phyloP scores from a whole-genome alignment of 2,797 vertebrate species.

The Pogonophryne albipinna region DNA sequence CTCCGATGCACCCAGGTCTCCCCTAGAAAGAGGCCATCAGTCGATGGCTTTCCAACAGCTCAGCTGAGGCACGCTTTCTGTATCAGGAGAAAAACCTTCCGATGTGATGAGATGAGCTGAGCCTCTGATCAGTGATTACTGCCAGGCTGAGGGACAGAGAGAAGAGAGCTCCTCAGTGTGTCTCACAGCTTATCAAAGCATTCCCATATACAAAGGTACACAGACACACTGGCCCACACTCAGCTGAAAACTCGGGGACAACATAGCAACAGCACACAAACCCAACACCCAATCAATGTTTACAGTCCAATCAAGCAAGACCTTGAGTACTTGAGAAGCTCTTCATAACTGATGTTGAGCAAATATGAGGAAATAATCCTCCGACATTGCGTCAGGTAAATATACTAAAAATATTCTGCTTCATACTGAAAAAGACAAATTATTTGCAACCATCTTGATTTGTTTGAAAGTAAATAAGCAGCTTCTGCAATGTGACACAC shows the following conservation, averaged over 20 bases:
- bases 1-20: conserved; percentile 7
- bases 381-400: conserved; percentile 8
- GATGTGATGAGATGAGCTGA: conserved; percentile 19
- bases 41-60: conserved; percentile 42
- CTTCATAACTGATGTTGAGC: neutral
- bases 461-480: neutral
- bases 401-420: neutral
- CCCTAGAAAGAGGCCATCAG: conserved; percentile 18
- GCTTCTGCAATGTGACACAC: neutral
- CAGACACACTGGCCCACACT: neutral
- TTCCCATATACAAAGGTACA: conserved; percentile 15
- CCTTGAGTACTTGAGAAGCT: neutral
- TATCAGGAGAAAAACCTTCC: conserved; percentile 31
- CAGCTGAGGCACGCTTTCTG: conserved; percentile 39
- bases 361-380: neutral
- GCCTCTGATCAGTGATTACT: conserved; percentile 57
- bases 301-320: neutral
- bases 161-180: conserved; percentile 32
- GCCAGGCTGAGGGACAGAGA: conserved; percentile 40
- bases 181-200: conserved; percentile 39
- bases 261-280: neutral
- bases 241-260: neutral
- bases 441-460: neutral
- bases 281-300: neutral
- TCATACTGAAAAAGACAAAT: neutral